Evolutionary conservation across 2,113 vertebrate genomes (phyloP), one percentile per base, ranked within the genome.

Genomic region (Scortum barcoo): DNA sequence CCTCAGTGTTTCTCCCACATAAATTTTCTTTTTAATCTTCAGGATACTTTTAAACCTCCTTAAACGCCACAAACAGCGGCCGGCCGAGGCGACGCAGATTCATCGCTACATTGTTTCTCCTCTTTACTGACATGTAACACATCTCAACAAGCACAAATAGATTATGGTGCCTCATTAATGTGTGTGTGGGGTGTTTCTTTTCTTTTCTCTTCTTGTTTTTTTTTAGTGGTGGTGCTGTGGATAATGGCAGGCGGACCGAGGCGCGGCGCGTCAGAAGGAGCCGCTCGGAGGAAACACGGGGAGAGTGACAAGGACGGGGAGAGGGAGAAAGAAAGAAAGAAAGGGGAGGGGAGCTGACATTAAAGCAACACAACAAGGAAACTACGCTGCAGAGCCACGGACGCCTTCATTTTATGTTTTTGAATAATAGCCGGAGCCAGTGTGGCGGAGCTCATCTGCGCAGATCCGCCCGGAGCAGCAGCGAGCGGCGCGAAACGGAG

Each of bases 361-460:
- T 93, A 94, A 93, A 94, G 93, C 90, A 94, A 92, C 93, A 94
- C 93, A 95, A 95, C 94, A 93, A 95, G 95, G 95, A 95, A 95
- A 94, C 93, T 87, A 85, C 86, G 86, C 91, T 40, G 93, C 89
- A 58, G 86, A 93, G 85, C 86, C 84, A 61, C 88, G 80, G 90
- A 92, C 90, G 90, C 93, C 94, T 94, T 93, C 92, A 92, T 92
- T 92, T 92, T 90, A 87, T 93, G 84, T 83, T 92, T 90, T 92
- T 94, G 88, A 92, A 92, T 93, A 95, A 94, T 81, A 93, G 89
- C 92, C 87, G 77, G 72, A 89, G 90, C 92, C 51, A 73, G 76
- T 74, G 82, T 48, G 90, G 69, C 58, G 72, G 78, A 89, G 86
- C 86, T 89, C 87, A 12, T 76, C 51, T 75, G 84, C 72, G 69